Base-by-base conservation (phyloP, 2,113 vertebrate species). In the Nymphicus hollandicus region DNA sequence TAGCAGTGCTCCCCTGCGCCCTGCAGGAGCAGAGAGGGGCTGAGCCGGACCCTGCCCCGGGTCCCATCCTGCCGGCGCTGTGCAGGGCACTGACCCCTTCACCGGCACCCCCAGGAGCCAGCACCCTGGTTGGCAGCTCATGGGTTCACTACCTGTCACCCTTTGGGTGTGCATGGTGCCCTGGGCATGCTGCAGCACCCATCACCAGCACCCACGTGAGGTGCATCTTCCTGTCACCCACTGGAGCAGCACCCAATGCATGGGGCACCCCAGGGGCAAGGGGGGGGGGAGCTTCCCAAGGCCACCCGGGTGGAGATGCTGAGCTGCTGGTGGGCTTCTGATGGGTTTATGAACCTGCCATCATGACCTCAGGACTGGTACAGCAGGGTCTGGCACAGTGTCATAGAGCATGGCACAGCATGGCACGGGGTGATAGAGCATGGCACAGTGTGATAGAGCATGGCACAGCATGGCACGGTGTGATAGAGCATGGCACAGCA, bases 1-100 rank as follows among this genome's bases (percentile, higher is more conserved):
- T 99, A 99, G 97, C 99, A 99, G 96, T 99, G 99, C 94, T 99
- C 99, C 49, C 98, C 98, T 0, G 97, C 81, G 1, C 98, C 99
- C 99, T 99, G 98, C 18, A 17, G 16, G 76, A 83, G 68, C 1
- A 2, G 60, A 85, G 14, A 55, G 66, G 37, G 0, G 9, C 64
- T 94, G 61, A 91, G 73, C 69, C 3, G 1, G 35, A 10, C 43
- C 41, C 47, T 35, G 33, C 18, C 8, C 39, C 11, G 15, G 29
- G 18, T 1, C 33, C 41, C 35, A 22, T 25, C 53, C 80, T 23
- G 73, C 29, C 28, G 4, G 16, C 11, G 37, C 61, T 33, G 43
- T 1, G 15, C 29, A 7, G 28, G n/a, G 56, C 27, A 33, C 16
- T 25, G 22, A 29, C n/a, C 71, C 28, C 22, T 35, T 41, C 2